Evolutionary conservation across 2,888 invertebrate genomes (phyloP), one percentile per base, ranked within the genome.

Genomic region (Drosophila kokeensis): DNA sequence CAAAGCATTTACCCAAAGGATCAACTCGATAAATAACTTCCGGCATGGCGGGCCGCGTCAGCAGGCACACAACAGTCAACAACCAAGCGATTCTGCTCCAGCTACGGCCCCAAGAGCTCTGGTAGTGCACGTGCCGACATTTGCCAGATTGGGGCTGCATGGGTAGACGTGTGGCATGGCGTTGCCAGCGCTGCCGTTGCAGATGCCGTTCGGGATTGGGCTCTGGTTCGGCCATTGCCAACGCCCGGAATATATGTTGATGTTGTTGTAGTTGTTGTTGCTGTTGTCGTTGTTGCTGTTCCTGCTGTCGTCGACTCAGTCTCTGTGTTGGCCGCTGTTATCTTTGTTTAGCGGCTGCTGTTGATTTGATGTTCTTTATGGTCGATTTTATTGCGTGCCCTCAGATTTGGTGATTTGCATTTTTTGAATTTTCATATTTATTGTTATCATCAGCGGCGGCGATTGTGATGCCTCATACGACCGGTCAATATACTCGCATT

Each of bases 11-110:
- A 92, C 92, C 92, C 92, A 92, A 90, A 88, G 92, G 92, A 92
- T 92, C 92, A 89, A 92, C 92, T 84, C 92, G 92, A 89, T 92
- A 92, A 90, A 92, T 92, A 89, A 92, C 91, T 90, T 92, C 92
- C 83, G 92, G 91, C 78, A 91, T 85, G 73, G 90, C 92, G 82
- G 92, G 90, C 83, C 80, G 82, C 73, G 83, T 91, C 84, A 91
- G 87, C 82, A 90, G 80, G 72, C 90, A 91, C 66, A 91, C 83
- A 76, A 90, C 82, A 69, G 90, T 85, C 77, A 92, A 68, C 87
- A 89, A 81, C 79, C 90, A 86, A 81, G 87, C 85, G 76, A 81
- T 73, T 87, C 88, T 89, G 78, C 68, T 71, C 73, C 82, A 74
- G 64, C 64, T 30, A 34, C 40, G 45, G 52, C 63, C 63, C 73